phyloP scores from a whole-genome alignment of 2,113 vertebrate genomes.

The Rhizomys pruinosus region DNA sequence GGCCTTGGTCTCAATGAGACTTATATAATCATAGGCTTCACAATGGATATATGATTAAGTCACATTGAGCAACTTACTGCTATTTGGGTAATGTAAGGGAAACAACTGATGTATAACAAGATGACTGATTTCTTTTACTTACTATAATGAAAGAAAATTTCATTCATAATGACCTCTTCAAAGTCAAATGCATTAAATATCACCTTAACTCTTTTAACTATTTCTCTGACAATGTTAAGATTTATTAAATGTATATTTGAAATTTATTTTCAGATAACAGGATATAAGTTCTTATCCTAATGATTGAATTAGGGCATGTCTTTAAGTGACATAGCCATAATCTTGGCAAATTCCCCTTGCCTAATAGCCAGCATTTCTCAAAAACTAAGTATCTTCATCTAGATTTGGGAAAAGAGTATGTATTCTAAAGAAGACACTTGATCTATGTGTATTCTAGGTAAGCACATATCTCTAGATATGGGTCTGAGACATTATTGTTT shows the following conservation, averaged over 20 bases:
- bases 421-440: not conserved
- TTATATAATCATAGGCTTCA: slow-evolving; percentile 33
- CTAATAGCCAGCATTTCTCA: not conserved
- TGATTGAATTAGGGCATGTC: not conserved
- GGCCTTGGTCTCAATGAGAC: too few relatives aligned
- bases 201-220: not conserved
- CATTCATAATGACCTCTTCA: not conserved
- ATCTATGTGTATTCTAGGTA: not conserved
- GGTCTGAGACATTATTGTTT: slow-evolving; percentile 1
- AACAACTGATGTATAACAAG: not conserved
- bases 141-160: slow-evolving; percentile 32
- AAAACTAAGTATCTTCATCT: not conserved
- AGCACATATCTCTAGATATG: not conserved
- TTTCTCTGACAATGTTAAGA: not conserved
- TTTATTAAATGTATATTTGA: slow-evolving; percentile 14
- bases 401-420: not conserved
- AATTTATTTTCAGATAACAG: not conserved
- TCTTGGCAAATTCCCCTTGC: not conserved
- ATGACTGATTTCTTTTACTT: slow-evolving; percentile 4
- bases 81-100: slow-evolving; percentile 25
- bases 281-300: not conserved
- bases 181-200: slow-evolving; percentile 19
- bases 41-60: slow-evolving; percentile 35
- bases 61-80: not conserved
- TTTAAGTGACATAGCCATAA: too few relatives aligned